These are phyloP conservation scores for Percopsis omiscomaycus DNA, from an alignment of 2,797 vertebrate genomes.

Conservation along the genomic window DNA sequence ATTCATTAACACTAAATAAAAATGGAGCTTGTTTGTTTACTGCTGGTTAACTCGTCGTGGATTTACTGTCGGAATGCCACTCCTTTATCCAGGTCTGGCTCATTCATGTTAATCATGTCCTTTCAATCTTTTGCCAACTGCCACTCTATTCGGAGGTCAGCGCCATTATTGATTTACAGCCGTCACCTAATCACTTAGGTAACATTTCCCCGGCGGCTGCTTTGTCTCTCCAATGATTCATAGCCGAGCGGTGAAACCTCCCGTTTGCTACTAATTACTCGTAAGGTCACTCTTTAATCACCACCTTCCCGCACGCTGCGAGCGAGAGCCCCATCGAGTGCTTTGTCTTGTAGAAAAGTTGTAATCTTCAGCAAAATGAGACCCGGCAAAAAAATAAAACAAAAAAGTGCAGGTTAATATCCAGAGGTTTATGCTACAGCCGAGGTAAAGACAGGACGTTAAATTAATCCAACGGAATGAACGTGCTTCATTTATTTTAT, in stretches of 20 bases:
- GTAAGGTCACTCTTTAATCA: conserved; percentile 78
- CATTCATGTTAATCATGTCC: conserved; percentile 61
- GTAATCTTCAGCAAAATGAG: conserved; percentile 28
- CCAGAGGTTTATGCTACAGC: background rate
- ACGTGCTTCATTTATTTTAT: background rate
- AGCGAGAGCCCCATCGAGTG: conserved; percentile 48
- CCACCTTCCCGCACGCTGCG: conserved; percentile 44
- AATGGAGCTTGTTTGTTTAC: too few species aligned
- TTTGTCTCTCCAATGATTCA: conserved; percentile 69
- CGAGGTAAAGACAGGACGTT: background rate
- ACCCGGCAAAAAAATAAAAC: background rate
- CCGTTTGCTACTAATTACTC: conserved; percentile 74
- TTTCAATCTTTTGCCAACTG: conserved; percentile 49
- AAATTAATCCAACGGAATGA: too few species aligned
- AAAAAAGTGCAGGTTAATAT: background rate
- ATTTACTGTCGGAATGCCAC: background rate
- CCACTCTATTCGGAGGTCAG: conserved; percentile 67
- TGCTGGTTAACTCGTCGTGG: background rate
- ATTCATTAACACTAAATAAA: too few species aligned
- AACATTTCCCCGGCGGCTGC: conserved; percentile 68
- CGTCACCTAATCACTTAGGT: conserved; percentile 75
- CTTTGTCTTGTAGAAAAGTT: conserved; percentile 27
- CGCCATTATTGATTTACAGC: conserved; percentile 73
- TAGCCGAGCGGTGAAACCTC: conserved; percentile 65
- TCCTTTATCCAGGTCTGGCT: conserved; percentile 34